phyloP scores from a whole-genome alignment of 2,888 invertebrate species.

The Ophion costatus region DNA sequence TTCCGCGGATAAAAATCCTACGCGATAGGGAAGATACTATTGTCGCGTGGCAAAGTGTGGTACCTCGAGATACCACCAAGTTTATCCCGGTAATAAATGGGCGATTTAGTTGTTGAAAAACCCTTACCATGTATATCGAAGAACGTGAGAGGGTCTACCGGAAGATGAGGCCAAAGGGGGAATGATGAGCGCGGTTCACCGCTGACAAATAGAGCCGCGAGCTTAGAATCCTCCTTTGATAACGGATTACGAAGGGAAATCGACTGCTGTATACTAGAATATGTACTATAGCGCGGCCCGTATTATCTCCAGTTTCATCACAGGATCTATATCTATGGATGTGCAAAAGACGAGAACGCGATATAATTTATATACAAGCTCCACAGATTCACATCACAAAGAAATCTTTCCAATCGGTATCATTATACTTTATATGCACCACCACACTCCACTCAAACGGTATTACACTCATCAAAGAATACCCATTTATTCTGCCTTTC shows the following conservation, averaged over 20 bases:
- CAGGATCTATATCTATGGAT: background rate
- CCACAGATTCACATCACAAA: slow-evolving; percentile 10
- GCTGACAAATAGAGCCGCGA: slow-evolving; percentile 72
- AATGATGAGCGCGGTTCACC: slow-evolving; percentile 5
- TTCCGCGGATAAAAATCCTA: background rate
- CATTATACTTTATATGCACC: slow-evolving; percentile 3
- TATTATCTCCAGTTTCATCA: slow-evolving; percentile 1
- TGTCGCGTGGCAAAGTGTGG: background rate
- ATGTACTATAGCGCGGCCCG: background rate
- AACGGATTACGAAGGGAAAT: slow-evolving; percentile 70
- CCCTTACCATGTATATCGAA: background rate
- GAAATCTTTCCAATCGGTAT: slow-evolving; percentile 7
- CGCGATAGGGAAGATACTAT: background rate
- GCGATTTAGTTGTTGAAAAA: slow-evolving; percentile 17
- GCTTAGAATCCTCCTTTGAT: slow-evolving; percentile 70
- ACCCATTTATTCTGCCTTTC: background rate
- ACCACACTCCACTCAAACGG: background rate
- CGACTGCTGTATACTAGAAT: slow-evolving; percentile 20
- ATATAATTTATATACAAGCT: slow-evolving; percentile 27
- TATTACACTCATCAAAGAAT: background rate
- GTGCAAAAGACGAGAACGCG: slow-evolving; percentile 8
- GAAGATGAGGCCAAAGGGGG: slow-evolving; percentile 6
- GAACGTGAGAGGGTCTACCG: background rate
- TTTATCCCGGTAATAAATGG: slow-evolving; percentile 20
- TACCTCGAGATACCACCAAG: background rate